phyloP scores from a whole-genome alignment of 2,113 vertebrate species.

The Thalassarche chlororhynchos region DNA sequence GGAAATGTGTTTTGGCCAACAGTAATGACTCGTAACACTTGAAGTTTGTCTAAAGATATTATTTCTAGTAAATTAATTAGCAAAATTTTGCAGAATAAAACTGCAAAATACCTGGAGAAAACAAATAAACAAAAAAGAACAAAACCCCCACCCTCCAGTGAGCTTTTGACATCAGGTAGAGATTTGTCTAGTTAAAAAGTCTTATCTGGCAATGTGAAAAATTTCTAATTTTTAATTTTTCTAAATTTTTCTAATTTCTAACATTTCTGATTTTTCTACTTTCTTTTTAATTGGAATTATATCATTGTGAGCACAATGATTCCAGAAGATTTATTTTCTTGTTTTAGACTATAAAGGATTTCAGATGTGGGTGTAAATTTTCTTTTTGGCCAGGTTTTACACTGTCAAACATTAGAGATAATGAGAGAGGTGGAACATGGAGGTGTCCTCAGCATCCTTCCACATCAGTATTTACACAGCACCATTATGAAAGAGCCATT shows the following conservation, averaged over 20 bases:
- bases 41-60: background rate
- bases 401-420: background rate
- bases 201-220: background rate
- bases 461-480: background rate
- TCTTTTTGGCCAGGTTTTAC: background rate
- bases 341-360: background rate
- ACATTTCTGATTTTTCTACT: background rate
- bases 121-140: background rate
- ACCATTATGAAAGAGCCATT: background rate
- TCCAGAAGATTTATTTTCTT: background rate
- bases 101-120: background rate
- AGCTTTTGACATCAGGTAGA: background rate
- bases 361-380: background rate
- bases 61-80: background rate
- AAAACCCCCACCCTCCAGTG: rapidly evolving
- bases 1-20: background rate
- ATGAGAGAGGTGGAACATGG: background rate
- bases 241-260: background rate
- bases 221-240: background rate
- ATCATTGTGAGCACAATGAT: background rate
- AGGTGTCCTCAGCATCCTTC: background rate
- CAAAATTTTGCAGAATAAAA: background rate
- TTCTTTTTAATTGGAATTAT: background rate
- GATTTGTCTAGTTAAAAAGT: background rate
- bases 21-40: background rate